phyloP scores from a whole-genome alignment of 1,140 invertebrate species.

The Aphelenchoides avenae region DNA sequence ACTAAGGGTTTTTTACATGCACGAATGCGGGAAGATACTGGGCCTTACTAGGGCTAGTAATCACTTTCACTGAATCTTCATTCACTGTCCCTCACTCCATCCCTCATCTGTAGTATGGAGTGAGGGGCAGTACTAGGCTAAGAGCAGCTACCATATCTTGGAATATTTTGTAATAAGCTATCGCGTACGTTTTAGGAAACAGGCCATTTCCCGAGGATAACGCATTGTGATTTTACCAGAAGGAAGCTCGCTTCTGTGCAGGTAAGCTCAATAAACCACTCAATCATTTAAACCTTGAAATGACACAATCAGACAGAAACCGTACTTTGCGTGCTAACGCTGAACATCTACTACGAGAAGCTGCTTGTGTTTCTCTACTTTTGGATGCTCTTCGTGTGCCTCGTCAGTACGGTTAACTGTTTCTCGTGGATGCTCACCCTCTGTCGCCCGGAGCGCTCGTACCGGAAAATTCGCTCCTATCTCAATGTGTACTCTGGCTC shows the following conservation, averaged over 20 bases:
- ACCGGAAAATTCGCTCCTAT: slow-evolving; percentile 23
- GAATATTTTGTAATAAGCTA: too few relatives aligned
- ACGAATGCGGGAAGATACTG: too few relatives aligned
- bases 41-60: too few relatives aligned
- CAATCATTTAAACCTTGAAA: background rate
- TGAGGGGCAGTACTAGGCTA: too few relatives aligned
- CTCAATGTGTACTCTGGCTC: slow-evolving; percentile 33
- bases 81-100: too few relatives aligned
- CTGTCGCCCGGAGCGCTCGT: slow-evolving; percentile 32
- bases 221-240: slow-evolving; percentile 56
- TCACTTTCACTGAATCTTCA: too few relatives aligned
- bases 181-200: slow-evolving; percentile 49
- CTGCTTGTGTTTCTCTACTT: slow-evolving; percentile 61
- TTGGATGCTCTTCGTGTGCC: slow-evolving; percentile 59
- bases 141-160: too few relatives aligned
- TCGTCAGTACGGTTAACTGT: slow-evolving; percentile 47
- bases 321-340: slow-evolving; percentile 60
- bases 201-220: slow-evolving; percentile 57
- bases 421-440: slow-evolving; percentile 40
- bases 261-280: slow-evolving; percentile 15
- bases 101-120: too few relatives aligned
- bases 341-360: slow-evolving; percentile 62
- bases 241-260: slow-evolving; percentile 36
- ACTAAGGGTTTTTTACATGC: too few relatives aligned
- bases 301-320: slow-evolving; percentile 49